Percentiles rank a stretch among this genome's conserved stretches.
phyloP scores from a whole-genome alignment of 1,140 invertebrate genomes.

The Habropoda laboriosa region DNA sequence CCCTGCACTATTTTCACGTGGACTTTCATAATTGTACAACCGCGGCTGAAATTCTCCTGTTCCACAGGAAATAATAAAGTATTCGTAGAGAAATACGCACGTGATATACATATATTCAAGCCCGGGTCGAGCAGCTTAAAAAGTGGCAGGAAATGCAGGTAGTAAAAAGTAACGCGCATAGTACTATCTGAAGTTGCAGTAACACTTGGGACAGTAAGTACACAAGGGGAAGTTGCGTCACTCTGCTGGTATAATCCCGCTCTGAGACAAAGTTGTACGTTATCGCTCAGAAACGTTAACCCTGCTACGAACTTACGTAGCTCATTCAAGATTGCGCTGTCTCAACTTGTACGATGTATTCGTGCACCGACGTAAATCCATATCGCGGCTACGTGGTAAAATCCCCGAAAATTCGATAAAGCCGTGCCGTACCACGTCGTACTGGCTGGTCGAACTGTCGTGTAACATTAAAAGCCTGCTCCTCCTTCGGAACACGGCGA shows the following conservation, averaged over 20 bases:
- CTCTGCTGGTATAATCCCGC: background rate
- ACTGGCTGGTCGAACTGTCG: background rate
- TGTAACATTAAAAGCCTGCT: background rate
- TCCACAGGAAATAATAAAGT: no score
- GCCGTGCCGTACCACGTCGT: background rate
- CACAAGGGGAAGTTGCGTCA: constrained; percentile 5
- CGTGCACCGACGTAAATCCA: background rate
- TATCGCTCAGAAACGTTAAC: constrained; percentile 19
- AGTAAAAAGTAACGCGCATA: background rate
- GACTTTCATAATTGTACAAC: no score
- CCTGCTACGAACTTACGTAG: background rate
- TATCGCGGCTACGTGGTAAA: background rate
- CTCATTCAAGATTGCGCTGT: constrained; percentile 30
- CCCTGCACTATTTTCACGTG: background rate
- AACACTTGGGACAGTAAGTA: background rate
- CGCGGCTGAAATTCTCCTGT: background rate
- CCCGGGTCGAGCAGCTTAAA: background rate
- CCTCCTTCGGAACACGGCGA: background rate
- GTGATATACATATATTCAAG: background rate
- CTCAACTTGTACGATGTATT: background rate
- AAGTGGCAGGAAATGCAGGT: background rate
- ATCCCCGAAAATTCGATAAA: background rate
- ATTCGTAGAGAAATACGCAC: no score
- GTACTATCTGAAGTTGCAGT: background rate
- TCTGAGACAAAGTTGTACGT: background rate